Base-by-base conservation (phyloP, 2,113 vertebrate genomes). In the Notarius lentiginosus region DNA sequence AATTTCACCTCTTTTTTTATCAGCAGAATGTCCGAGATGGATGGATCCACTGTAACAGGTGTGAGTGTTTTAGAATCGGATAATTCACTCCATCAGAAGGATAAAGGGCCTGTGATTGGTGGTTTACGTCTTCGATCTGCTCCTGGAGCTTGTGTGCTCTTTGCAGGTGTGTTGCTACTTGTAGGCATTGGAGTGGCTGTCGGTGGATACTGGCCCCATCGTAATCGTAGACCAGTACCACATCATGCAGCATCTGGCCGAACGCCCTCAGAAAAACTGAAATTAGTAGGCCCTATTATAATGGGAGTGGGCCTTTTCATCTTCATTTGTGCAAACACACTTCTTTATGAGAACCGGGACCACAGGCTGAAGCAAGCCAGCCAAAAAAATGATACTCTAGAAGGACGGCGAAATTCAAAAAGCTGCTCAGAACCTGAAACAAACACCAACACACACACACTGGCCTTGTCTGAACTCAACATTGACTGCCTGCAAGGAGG, bases 231-330 rank as follows among this genome's bases (percentile, higher is more conserved):
- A 76, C 80, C 79, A 15, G 47, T 92, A 86, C 77, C 85, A 87
- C 0, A 15, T 5, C 72, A 92, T 72, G 0, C 86, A 87, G 7
- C 92, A 90, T 60, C 66, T 22, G 87, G 81, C 0, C 91, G 89
- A 70, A 89, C 88, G 79, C 92, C 91, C 58, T 93, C 87, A 0
- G 97, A 99, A 85, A 96, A 96, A 91, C 95, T 99, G 90, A 97
- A 98, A 88, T 93, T 99, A 82, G 94, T 97, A 0, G 98, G 98
- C 1, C 98, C 98, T 0, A 96, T 99, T 84, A 96, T 99, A 79
- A 99, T 99, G 98, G 98, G 98, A n/a, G 95, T 98, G 0, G 98
- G 98, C 34, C 95, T 99, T 61, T 99, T 99, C 90, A 96, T 99
- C 90, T 98, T 99, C 93, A 99, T 99, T 95, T 99, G 98, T 0